These are phyloP conservation scores for Cordylochernes scorpioides DNA, from an alignment of 2,888 invertebrate genomes.

Conservation along the genomic window DNA sequence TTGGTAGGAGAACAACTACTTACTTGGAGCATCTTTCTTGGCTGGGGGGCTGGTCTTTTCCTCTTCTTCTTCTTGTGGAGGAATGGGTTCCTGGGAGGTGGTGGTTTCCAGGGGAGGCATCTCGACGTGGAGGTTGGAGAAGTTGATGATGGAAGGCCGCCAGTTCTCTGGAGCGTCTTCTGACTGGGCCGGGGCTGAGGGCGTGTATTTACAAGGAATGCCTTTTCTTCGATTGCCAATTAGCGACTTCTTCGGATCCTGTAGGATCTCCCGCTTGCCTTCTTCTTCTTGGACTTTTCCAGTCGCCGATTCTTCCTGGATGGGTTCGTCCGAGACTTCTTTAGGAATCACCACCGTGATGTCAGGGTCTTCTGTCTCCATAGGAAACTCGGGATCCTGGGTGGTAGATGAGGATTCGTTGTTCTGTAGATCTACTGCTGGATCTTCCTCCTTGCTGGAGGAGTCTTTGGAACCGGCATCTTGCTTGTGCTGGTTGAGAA, in stretches of 20 bases:
- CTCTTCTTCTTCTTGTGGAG: too few relatives aligned
- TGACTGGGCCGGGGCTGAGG: too few relatives aligned
- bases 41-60: too few relatives aligned
- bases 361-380: constrained; percentile 3
- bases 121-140: too few relatives aligned
- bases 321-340: constrained; percentile 3
- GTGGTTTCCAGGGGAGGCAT: too few relatives aligned
- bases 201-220: constrained; percentile 9
- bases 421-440: constrained; percentile 2
- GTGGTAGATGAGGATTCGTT: constrained; percentile 8
- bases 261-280: constrained; percentile 10
- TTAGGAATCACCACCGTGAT: background rate
- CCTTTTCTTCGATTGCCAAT: constrained; percentile 14
- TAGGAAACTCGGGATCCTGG: constrained; percentile 5
- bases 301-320: background rate
- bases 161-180: too few relatives aligned
- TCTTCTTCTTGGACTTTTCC: background rate
- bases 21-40: too few relatives aligned
- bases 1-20: too few relatives aligned
- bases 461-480: too few relatives aligned
- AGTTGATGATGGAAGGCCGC: too few relatives aligned
- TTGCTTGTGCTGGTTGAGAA: constrained; percentile 10
- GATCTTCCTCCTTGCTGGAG: background rate
- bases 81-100: too few relatives aligned
- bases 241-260: constrained; percentile 14